These are phyloP conservation scores for Cantharis flavilabris DNA, from an alignment of 2,888 invertebrate genomes.

Conservation along the genomic window DNA sequence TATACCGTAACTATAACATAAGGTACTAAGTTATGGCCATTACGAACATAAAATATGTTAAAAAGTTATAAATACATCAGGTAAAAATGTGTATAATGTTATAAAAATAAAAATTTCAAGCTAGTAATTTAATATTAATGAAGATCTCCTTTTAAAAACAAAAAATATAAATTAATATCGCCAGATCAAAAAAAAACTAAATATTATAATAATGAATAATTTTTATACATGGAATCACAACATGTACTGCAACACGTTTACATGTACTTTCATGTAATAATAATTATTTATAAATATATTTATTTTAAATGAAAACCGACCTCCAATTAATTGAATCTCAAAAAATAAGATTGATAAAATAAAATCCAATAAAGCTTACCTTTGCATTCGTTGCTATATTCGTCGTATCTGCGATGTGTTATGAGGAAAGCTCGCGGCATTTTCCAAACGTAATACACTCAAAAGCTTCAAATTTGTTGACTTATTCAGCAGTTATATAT, in stretches of 20 bases:
- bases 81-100: not conserved
- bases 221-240: not conserved
- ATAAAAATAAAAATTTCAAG: not conserved
- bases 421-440: slow-evolving; percentile 70
- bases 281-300: not conserved
- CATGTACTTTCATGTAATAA: not conserved
- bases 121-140: not conserved
- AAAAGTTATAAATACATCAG: not conserved
- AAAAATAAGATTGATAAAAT: not conserved
- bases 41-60: not conserved
- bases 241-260: not conserved
- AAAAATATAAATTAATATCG: not conserved
- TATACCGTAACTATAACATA: too few species aligned
- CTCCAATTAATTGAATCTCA: not conserved
- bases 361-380: slow-evolving; percentile 43
- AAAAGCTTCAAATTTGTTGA: not conserved
- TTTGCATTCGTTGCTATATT: slow-evolving; percentile 51
- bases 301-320: not conserved
- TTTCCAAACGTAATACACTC: not conserved
- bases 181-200: not conserved
- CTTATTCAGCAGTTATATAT: not conserved
- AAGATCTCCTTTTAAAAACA: not conserved
- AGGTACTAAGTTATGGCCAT: not conserved
- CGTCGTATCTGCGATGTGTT: slow-evolving; percentile 64
- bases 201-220: not conserved